A percentile compares a stretch with the other conserved stretches of the same genome.
These are phyloP conservation scores for Oplegnathus fasciatus DNA, from an alignment of 2,113 vertebrate genomes.

Conservation along the genomic window DNA sequence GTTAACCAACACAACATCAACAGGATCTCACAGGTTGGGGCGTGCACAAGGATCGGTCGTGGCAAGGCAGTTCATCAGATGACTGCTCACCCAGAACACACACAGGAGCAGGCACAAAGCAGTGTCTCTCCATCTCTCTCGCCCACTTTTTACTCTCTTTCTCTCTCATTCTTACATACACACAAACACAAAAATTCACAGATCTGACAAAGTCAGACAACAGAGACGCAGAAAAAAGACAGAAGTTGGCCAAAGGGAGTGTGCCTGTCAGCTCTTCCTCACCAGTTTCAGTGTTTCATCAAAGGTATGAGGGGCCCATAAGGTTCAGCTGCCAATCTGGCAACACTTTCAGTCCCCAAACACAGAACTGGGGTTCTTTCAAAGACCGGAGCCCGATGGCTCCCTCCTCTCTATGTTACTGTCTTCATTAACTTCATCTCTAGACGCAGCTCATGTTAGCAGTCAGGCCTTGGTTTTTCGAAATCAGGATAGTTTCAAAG, in stretches of 20 bases:
- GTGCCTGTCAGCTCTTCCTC: constrained; percentile 67
- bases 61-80: constrained; percentile 70
- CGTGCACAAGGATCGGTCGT: constrained; percentile 34
- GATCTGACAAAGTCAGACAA: constrained; percentile 67
- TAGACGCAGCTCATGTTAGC: constrained; percentile 39
- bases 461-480: constrained; percentile 22
- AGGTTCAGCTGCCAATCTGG: constrained; percentile 77
- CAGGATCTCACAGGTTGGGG: constrained; percentile 56
- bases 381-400: constrained; percentile 42
- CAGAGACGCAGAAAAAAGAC: constrained; percentile 53
- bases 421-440: constrained; percentile 72
- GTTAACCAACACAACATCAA: constrained; percentile 78
- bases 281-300: constrained; percentile 73
- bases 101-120: constrained; percentile 28
- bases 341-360: constrained; percentile 66
- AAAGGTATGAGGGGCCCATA: constrained; percentile 71
- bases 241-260: constrained; percentile 64
- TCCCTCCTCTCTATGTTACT: constrained; percentile 41
- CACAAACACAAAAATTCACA: constrained; percentile 62
- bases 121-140: constrained; percentile 22
- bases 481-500: constrained; percentile 38
- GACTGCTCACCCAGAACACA: constrained; percentile 74
- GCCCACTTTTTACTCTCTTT: constrained; percentile 20
- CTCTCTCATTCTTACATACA: constrained; percentile 42
- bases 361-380: constrained; percentile 57